Conservation (phyloP, 2,797 vertebrate genomes). For the Poeciliopsis presidionis region DNA sequence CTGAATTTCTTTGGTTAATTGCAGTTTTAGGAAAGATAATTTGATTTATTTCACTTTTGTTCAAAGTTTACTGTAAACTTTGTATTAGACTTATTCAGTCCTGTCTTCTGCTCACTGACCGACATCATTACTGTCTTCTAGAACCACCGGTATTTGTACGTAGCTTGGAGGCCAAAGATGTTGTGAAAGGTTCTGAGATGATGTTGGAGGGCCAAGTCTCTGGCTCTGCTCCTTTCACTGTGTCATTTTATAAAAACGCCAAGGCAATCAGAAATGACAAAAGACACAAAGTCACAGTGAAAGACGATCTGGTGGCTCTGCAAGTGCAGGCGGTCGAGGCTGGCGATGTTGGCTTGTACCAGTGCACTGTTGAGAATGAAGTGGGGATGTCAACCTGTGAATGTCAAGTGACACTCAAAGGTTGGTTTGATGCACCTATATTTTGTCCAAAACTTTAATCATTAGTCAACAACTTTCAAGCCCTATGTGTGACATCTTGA, state of each 20-base stretch:
- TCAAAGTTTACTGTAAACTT: not conserved
- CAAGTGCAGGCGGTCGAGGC: slow-evolving; percentile 90
- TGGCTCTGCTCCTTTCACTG: slow-evolving; percentile 91
- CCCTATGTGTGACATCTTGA: not conserved
- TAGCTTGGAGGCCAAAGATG: slow-evolving; percentile 89
- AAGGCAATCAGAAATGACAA: slow-evolving; percentile 91
- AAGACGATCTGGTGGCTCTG: slow-evolving; percentile 86
- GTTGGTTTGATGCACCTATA: slow-evolving; percentile 79
- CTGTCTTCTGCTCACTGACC: slow-evolving; percentile 1
- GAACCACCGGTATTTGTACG: slow-evolving; percentile 92
- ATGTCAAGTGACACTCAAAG: slow-evolving; percentile 90
- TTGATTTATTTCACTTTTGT: not conserved
- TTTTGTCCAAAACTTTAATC: not conserved
- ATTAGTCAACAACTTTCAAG: not conserved
- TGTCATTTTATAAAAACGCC: slow-evolving; percentile 91
- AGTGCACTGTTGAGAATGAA: slow-evolving; percentile 91
- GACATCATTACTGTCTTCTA: slow-evolving; percentile 74
- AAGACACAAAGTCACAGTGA: slow-evolving; percentile 89
- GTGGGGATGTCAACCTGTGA: slow-evolving; percentile 89
- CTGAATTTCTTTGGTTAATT: not conserved
- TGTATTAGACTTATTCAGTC: not conserved
- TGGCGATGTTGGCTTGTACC: slow-evolving; percentile 89
- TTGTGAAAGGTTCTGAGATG: slow-evolving; percentile 93
- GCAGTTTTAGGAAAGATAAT: not conserved
- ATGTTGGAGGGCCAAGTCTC: slow-evolving; percentile 88